Percentiles rank a stretch among this genome's conserved stretches.
phyloP scores from a whole-genome alignment of 2,797 vertebrate species.

The Fringilla coelebs region DNA sequence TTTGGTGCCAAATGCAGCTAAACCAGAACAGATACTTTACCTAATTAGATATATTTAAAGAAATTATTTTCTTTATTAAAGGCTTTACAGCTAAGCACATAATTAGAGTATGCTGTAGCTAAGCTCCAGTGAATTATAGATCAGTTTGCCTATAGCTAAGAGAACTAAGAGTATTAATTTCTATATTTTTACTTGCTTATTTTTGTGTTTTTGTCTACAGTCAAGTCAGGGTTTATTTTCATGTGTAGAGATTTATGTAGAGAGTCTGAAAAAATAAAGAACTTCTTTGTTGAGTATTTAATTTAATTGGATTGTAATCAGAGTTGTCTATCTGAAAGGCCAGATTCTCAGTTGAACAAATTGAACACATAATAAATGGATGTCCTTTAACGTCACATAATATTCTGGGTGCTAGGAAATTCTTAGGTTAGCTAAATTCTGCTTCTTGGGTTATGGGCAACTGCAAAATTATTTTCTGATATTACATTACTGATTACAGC shows the following conservation, averaged over 20 bases:
- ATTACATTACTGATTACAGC: neutral
- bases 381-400: neutral
- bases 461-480: neutral
- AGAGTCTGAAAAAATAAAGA: neutral
- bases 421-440: neutral
- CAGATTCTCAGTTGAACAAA: neutral
- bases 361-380: neutral
- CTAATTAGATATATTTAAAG: constrained; percentile 36
- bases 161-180: neutral
- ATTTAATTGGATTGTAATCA: neutral
- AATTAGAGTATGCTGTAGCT: constrained; percentile 13
- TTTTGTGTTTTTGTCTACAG: neutral
- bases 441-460: neutral
- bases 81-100: constrained; percentile 37
- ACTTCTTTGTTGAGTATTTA: neutral
- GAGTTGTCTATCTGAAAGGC: neutral
- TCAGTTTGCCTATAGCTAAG: neutral
- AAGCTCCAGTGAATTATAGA: constrained; percentile 21
- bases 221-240: neutral
- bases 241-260: neutral
- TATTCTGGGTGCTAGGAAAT: neutral
- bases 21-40: constrained; percentile 12
- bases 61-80: constrained; percentile 46
- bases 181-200: neutral
- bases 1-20: neutral